Evolutionary conservation across 2,888 invertebrate species (phyloP).

Genomic region (Eledona agricola): DNA sequence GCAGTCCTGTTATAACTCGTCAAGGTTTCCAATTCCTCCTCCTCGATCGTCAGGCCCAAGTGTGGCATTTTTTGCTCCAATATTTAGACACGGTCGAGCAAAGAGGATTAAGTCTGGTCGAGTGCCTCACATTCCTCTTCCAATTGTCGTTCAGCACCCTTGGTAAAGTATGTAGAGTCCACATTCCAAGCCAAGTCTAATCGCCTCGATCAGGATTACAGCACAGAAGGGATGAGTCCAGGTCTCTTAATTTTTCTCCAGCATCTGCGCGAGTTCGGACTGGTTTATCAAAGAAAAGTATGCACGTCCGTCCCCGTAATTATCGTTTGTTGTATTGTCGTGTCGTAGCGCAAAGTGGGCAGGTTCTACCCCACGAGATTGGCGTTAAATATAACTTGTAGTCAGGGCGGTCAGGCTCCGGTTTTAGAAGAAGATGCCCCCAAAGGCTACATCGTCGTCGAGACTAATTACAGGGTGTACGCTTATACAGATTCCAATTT

Average conservation of each 20-base stretch:
- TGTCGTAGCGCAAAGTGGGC: constrained; percentile 80
- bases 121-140: constrained; percentile 95
- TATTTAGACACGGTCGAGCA: constrained; percentile 93
- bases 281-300: constrained; percentile 96
- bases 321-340: constrained; percentile 18
- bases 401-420: constrained; percentile 61
- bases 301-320: constrained; percentile 15
- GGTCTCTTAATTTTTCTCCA: constrained; percentile 90
- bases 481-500: constrained; percentile 94
- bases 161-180: constrained; percentile 82
- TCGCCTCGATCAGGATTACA: constrained; percentile 81
- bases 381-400: constrained; percentile 82
- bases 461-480: constrained; percentile 95
- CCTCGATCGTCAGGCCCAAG: constrained; percentile 91
- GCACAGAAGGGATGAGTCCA: constrained; percentile 91
- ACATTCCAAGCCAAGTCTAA: constrained; percentile 1
- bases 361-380: constrained; percentile 95
- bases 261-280: constrained; percentile 95
- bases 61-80: constrained; percentile 97
- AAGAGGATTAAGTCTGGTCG: constrained; percentile 85
- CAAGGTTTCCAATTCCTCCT: constrained; percentile 97
- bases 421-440: constrained; percentile 67
- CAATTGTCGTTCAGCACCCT: constrained; percentile 94
- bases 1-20: constrained; percentile 87
- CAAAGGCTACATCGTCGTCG: constrained; percentile 90